phyloP scores from a whole-genome alignment of 2,113 vertebrate genomes.

The Chionis minor region DNA sequence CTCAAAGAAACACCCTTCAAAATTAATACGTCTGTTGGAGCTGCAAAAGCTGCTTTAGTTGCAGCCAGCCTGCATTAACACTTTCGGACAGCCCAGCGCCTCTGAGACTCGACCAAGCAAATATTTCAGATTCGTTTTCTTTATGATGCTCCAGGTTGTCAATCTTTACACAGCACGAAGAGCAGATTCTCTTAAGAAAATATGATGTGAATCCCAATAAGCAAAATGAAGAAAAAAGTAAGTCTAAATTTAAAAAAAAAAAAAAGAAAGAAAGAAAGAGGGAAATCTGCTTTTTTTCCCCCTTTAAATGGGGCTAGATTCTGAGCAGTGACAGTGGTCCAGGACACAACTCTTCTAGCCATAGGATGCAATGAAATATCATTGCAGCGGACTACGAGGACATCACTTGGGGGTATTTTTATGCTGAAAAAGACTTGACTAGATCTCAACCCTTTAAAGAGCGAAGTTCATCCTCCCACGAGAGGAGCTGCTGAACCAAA shows the following conservation, averaged over 20 bases:
- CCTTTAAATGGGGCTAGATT: background rate
- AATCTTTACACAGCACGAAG: background rate
- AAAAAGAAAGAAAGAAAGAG: background rate
- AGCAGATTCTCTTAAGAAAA: background rate
- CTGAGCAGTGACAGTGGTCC: background rate
- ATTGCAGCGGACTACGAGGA: background rate
- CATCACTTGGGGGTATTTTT: background rate
- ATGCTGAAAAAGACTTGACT: background rate
- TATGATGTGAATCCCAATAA: background rate
- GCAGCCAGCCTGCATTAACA: conserved; percentile 24
- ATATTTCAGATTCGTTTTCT: background rate
- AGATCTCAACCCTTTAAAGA: background rate
- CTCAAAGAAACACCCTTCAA: conserved; percentile 45
- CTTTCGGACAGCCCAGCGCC: background rate
- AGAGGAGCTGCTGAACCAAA: background rate
- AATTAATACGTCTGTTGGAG: conserved; percentile 29
- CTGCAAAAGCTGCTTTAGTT: background rate
- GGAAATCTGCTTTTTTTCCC: rapidly evolving
- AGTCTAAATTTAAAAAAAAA: background rate
- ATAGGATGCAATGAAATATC: background rate
- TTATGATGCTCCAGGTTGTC: background rate
- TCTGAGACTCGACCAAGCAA: background rate
- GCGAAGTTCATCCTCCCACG: background rate
- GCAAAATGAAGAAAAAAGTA: background rate
- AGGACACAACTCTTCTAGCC: background rate